A percentile compares a stretch with the other conserved stretches of the same genome.
Evolutionary conservation across 2,888 invertebrate species (phyloP).

Genomic region (Rhingia campestris): DNA sequence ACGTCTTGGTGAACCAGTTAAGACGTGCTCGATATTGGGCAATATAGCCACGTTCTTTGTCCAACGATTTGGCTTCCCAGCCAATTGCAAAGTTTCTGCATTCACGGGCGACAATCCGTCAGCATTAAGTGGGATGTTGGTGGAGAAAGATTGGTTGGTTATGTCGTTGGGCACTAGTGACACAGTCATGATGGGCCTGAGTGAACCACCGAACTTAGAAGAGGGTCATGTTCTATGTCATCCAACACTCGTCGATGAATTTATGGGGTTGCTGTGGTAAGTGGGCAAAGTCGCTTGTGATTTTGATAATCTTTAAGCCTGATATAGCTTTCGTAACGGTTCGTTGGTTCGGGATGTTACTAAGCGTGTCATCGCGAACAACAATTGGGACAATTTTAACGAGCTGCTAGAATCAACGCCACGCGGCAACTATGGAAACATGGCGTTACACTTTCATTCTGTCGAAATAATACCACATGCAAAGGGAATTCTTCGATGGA

Average conservation of each 20-base stretch:
- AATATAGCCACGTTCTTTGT: conserved; percentile 90
- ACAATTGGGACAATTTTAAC: conserved; percentile 93
- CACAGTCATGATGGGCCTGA: conserved; percentile 91
- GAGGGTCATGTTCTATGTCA: conserved; percentile 95
- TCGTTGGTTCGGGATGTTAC: conserved; percentile 92
- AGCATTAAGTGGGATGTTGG: conserved; percentile 91
- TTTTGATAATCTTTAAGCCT: neutral
- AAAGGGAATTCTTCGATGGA: conserved; percentile 87
- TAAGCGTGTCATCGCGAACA: conserved; percentile 89
- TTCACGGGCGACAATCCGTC: conserved; percentile 98
- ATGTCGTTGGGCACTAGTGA: conserved; percentile 97
- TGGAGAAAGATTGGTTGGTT: conserved; percentile 91
- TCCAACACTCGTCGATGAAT: conserved; percentile 89
- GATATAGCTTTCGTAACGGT: conserved; percentile 92
- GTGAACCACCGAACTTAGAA: conserved; percentile 86
- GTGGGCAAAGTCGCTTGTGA: conserved; percentile 26
- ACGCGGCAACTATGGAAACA: conserved; percentile 95
- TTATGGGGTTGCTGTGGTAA: conserved; percentile 95
- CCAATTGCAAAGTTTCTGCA: conserved; percentile 91
- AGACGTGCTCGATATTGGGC: conserved; percentile 89
- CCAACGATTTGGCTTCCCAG: conserved; percentile 92
- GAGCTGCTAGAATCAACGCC: conserved; percentile 91
- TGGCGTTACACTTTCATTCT: conserved; percentile 84
- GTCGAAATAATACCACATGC: conserved; percentile 87
- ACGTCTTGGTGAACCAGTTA: conserved; percentile 90